Conservation (phyloP, 2,797 vertebrate genomes). For the Alectoris magna region DNA sequence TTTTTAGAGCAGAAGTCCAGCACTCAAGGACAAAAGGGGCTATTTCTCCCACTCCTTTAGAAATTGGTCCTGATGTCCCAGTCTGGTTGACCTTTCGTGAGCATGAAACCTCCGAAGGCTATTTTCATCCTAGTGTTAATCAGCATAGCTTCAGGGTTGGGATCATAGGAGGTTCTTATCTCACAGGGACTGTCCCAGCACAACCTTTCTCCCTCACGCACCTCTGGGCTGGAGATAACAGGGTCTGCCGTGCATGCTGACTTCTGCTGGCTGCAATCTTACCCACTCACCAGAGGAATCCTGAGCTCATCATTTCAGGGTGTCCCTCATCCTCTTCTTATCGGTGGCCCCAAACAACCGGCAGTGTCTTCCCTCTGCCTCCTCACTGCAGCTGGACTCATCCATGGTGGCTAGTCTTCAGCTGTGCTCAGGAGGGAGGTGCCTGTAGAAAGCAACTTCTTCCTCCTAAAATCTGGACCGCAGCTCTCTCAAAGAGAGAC, state of each 20-base stretch:
- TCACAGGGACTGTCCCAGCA: neutral
- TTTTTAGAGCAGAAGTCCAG: neutral
- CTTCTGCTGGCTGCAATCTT: neutral
- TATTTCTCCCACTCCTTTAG: neutral
- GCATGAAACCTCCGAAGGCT: neutral
- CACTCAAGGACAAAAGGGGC: neutral
- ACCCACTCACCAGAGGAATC: rapidly evolving
- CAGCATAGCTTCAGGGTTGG: neutral
- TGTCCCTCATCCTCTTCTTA: neutral
- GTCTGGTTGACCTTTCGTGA: conserved; percentile 38
- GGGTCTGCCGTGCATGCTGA: neutral
- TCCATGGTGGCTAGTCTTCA: neutral
- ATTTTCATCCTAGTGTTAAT: conserved; percentile 50
- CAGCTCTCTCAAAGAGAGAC: neutral
- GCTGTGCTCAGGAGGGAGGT: neutral
- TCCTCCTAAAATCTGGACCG: neutral
- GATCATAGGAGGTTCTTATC: conserved; percentile 25
- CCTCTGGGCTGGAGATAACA: neutral
- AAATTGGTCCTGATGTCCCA: neutral
- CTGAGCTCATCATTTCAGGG: neutral
- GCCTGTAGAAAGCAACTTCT: neutral
- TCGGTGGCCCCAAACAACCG: neutral
- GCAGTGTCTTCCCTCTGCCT: neutral
- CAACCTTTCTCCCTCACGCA: neutral
- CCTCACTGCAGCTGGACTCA: neutral